phyloP scores from a whole-genome alignment of 2,888 invertebrate species.

The Anthrax anthrax region DNA sequence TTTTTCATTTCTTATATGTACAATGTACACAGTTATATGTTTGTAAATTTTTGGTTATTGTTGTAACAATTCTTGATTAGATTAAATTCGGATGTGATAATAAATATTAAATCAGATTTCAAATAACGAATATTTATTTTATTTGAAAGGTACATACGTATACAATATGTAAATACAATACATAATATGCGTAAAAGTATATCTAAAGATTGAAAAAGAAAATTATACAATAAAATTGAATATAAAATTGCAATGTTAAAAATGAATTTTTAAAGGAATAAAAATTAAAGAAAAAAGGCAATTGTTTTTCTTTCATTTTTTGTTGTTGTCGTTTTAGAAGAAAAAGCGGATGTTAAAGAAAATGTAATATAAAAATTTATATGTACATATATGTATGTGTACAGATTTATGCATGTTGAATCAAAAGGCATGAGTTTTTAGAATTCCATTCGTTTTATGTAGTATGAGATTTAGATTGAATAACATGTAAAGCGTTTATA shows the following conservation, averaged over 20 bases:
- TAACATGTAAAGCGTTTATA: not conserved
- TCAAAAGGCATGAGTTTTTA: no score
- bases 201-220: not conserved
- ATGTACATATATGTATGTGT: not conserved
- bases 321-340: no score
- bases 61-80: not conserved
- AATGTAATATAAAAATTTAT: no score
- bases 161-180: not conserved
- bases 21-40: no score
- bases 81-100: not conserved
- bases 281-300: not conserved
- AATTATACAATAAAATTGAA: not conserved
- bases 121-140: not conserved
- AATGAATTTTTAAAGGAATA: not conserved
- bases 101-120: not conserved
- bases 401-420: no score
- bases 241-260: not conserved
- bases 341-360: no score
- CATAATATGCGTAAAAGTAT: not conserved
- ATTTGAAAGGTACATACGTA: no score
- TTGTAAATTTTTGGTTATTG: no score
- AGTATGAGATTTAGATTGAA: not conserved
- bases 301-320: no score
- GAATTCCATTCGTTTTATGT: no score
- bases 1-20: no score